Evolutionary conservation across 2,113 vertebrate species (phyloP).

Genomic region (Thalassarche chlororhynchos): DNA sequence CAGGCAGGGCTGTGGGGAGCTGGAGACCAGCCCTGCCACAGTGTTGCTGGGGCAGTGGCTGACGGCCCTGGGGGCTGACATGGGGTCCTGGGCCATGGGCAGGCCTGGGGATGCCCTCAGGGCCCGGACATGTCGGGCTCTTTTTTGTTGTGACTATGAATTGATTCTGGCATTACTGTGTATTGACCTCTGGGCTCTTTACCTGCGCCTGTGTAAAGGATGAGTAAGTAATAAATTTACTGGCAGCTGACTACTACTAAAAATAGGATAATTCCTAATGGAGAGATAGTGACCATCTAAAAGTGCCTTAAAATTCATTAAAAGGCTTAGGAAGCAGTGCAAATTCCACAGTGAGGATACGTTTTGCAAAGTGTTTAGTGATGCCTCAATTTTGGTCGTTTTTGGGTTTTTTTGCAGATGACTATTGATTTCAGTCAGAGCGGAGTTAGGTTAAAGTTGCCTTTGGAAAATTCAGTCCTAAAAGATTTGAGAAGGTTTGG

Average conservation of each 20-base stretch:
- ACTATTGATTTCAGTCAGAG: not conserved
- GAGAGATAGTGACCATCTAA: not conserved
- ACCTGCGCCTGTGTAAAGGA: not conserved
- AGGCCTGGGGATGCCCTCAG: not conserved
- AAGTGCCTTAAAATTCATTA: not conserved
- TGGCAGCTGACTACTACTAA: not conserved
- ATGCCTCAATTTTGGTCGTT: not conserved
- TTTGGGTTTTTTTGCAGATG: too few species aligned
- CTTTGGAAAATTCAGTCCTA: not conserved
- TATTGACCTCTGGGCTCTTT: not conserved
- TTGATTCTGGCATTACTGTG: not conserved
- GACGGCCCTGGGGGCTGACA: not conserved
- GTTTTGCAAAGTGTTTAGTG: not conserved
- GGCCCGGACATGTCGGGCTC: rapidly evolving
- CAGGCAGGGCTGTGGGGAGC: not conserved
- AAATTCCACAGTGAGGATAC: not conserved
- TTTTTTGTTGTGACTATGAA: not conserved
- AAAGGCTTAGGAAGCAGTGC: not conserved
- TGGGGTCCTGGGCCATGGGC: not conserved
- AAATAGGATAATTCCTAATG: not conserved
- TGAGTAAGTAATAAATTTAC: not conserved
- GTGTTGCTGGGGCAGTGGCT: not conserved
- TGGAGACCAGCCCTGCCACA: rapidly evolving
- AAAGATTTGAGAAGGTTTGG: not conserved
- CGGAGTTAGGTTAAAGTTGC: not conserved